Conservation (phyloP, 1,140 invertebrate genomes). For the Zaprionus ghesquierei region DNA sequence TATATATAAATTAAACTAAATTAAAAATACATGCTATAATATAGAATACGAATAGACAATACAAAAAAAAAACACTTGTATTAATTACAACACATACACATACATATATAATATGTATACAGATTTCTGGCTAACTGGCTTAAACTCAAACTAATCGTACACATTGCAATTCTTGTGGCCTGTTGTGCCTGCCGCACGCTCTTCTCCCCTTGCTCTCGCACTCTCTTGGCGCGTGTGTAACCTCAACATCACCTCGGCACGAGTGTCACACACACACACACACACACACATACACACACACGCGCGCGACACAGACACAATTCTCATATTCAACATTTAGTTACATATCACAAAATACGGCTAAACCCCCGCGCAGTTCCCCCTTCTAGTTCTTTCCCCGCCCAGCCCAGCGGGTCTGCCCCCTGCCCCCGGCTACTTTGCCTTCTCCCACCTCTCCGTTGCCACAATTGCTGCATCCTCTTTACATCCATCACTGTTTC, state of each 20-base stretch:
- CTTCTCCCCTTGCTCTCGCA: background rate
- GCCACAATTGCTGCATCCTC: background rate
- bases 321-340: constrained; percentile 60
- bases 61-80: constrained; percentile 4
- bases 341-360: constrained; percentile 70
- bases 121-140: constrained; percentile 19
- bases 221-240: background rate
- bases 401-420: no score
- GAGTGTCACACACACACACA: background rate
- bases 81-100: constrained; percentile 31
- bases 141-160: constrained; percentile 27
- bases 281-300: background rate
- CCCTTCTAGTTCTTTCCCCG: no score
- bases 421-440: background rate
- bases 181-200: background rate
- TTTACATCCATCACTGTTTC: constrained; percentile 7
- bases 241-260: constrained; percentile 17
- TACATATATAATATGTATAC: constrained; percentile 41
- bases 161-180: constrained; percentile 14
- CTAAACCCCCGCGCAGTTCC: constrained; percentile 16
- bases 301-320: background rate
- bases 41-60: background rate
- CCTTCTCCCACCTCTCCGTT: background rate
- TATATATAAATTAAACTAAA: constrained; percentile 37
- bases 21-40: constrained; percentile 11